Evolutionary conservation across 2,113 vertebrate genomes (phyloP).

Genomic region (Platysternon megacephalum): DNA sequence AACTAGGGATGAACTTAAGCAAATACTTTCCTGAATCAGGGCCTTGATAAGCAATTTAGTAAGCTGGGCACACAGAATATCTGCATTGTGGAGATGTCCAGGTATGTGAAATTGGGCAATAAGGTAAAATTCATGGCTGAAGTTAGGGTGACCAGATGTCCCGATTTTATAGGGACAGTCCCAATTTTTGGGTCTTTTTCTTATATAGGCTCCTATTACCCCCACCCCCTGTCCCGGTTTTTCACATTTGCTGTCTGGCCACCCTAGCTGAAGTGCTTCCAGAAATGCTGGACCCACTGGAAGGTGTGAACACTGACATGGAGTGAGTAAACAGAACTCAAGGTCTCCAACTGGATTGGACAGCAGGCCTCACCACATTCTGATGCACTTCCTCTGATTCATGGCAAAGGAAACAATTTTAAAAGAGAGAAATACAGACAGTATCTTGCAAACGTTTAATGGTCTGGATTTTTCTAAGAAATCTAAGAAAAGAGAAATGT

Average conservation of each 20-base stretch:
- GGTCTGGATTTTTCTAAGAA: constrained; percentile 15
- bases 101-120: constrained; percentile 15
- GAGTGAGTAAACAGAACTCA: neutral
- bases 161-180: too few species aligned
- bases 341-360: neutral
- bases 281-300: constrained; percentile 1
- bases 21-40: neutral
- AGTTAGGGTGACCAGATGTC: too few species aligned
- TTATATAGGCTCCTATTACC: too few species aligned
- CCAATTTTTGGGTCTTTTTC: too few species aligned
- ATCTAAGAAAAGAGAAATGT: neutral
- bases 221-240: too few species aligned
- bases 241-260: too few species aligned
- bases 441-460: neutral
- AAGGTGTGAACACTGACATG: neutral
- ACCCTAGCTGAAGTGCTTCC: constrained; percentile 15
- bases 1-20: neutral
- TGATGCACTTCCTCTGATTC: neutral
- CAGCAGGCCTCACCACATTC: neutral
- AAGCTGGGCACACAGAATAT: constrained; percentile 6
- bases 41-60: neutral
- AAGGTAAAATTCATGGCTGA: neutral
- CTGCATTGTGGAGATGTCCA: neutral
- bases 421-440: neutral
- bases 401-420: neutral